Conservation (phyloP, 2,113 vertebrate genomes). For the Grammatotria lemairii region DNA sequence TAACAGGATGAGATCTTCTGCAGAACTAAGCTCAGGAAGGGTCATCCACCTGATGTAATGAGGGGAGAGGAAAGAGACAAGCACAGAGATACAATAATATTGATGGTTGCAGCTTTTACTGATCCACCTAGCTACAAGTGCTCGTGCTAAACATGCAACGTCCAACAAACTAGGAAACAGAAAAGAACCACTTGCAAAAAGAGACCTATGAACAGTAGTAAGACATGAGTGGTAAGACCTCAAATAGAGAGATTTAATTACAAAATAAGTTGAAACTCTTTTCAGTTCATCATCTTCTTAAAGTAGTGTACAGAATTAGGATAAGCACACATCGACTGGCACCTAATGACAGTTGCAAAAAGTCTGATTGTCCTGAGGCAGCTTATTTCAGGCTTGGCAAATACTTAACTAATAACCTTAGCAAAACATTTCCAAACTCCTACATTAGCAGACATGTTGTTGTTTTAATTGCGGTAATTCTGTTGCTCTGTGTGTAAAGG, state of each 20-base stretch:
- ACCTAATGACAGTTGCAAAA: not conserved
- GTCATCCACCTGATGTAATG: rapidly evolving
- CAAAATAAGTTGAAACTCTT: not conserved
- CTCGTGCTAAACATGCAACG: rapidly evolving
- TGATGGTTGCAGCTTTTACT: not conserved
- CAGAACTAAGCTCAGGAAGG: not conserved
- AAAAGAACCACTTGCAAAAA: not conserved
- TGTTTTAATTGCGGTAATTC: slow-evolving; percentile 11
- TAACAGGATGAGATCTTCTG: not conserved
- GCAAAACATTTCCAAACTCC: not conserved
- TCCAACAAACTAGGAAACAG: not conserved
- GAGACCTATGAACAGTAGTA: not conserved
- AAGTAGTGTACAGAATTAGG: not conserved
- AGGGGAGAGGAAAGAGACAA: not conserved
- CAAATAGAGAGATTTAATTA: not conserved
- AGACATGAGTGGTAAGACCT: not conserved
- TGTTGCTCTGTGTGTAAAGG: not conserved
- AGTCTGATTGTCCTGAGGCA: not conserved
- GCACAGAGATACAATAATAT: not conserved
- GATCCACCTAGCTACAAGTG: not conserved
- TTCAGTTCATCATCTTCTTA: not conserved
- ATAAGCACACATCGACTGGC: not conserved
- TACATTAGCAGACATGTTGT: not conserved
- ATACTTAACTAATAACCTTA: not conserved
- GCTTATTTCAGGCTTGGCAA: not conserved